These are phyloP conservation scores for Lates japonicus DNA, from an alignment of 2,797 vertebrate genomes.

Conservation along the genomic window DNA sequence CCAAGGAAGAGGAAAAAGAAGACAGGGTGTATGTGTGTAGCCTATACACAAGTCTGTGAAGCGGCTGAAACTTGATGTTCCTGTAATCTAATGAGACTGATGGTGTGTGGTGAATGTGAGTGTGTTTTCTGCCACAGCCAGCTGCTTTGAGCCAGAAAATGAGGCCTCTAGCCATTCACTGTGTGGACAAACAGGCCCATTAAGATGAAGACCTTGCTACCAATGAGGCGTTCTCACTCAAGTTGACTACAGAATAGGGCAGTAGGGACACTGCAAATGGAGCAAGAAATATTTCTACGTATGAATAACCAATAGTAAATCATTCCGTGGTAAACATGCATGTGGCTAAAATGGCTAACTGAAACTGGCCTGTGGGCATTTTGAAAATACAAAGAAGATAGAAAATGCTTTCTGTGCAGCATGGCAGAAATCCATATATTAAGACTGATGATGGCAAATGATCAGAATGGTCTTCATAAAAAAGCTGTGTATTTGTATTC, in stretches of 20 bases:
- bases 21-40: background rate
- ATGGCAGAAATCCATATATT: slow-evolving; percentile 22
- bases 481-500: background rate
- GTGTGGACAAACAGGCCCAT: slow-evolving; percentile 74
- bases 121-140: slow-evolving; percentile 42
- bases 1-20: background rate
- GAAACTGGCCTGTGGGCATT: slow-evolving; percentile 31
- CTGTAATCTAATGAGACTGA: slow-evolving; percentile 64
- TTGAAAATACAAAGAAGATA: slow-evolving; percentile 28
- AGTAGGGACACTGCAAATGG: slow-evolving; percentile 56
- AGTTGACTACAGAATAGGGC: slow-evolving; percentile 32
- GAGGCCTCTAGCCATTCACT: slow-evolving; percentile 58
- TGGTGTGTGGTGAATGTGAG: slow-evolving; percentile 52
- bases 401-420: background rate
- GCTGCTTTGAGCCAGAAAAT: slow-evolving; percentile 66
- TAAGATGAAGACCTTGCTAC: slow-evolving; percentile 62
- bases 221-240: slow-evolving; percentile 51
- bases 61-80: slow-evolving; percentile 56
- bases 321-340: slow-evolving; percentile 11
- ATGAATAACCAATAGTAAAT: slow-evolving; percentile 57
- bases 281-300: slow-evolving; percentile 57
- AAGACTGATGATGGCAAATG: background rate
- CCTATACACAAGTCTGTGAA: slow-evolving; percentile 26
- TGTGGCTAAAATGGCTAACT: slow-evolving; percentile 11
- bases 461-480: slow-evolving; percentile 7